Percentiles rank a stretch among this genome's conserved stretches.
phyloP scores from a whole-genome alignment of 1,140 invertebrate genomes.

The Zaprionus kolodkinae region DNA sequence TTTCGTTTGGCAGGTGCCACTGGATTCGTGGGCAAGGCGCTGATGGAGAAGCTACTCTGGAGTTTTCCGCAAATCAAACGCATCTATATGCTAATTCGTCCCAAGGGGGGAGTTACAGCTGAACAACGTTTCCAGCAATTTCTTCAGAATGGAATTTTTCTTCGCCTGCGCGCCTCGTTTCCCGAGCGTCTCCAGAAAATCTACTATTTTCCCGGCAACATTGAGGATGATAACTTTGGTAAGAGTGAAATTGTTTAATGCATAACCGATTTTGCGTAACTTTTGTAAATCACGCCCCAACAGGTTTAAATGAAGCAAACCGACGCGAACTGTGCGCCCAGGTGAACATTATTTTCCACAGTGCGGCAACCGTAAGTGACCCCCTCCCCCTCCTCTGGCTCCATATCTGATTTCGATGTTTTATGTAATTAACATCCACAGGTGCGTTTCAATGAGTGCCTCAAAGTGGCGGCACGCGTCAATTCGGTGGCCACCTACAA shows the following conservation, averaged over 20 bases:
- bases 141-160: slow-evolving; percentile 74
- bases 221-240: slow-evolving; percentile 79
- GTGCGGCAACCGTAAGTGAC: slow-evolving; percentile 91
- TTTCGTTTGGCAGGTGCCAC: slow-evolving; percentile 62
- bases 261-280: slow-evolving; percentile 20
- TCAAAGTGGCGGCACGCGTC: slow-evolving; percentile 87
- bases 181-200: slow-evolving; percentile 84
- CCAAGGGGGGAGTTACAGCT: slow-evolving; percentile 84
- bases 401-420: neutral
- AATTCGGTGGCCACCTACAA: slow-evolving; percentile 87
- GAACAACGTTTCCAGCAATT: slow-evolving; percentile 73
- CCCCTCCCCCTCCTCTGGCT: neutral
- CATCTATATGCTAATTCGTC: slow-evolving; percentile 89
- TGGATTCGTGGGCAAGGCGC: slow-evolving; percentile 88
- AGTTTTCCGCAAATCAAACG: slow-evolving; percentile 87
- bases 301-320: slow-evolving; percentile 88
- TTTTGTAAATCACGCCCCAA: slow-evolving; percentile 36
- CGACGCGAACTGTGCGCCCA: slow-evolving; percentile 85
- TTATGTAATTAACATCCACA: slow-evolving; percentile 21
- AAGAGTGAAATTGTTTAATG: slow-evolving; percentile 36
- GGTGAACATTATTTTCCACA: slow-evolving; percentile 92
- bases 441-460: slow-evolving; percentile 90
- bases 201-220: slow-evolving; percentile 83
- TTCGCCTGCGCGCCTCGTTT: slow-evolving; percentile 57
- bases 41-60: slow-evolving; percentile 90